A percentile compares a stretch with the other conserved stretches of the same genome.
Conservation (phyloP, 1,140 invertebrate species). For the Meteorus sp. region DNA sequence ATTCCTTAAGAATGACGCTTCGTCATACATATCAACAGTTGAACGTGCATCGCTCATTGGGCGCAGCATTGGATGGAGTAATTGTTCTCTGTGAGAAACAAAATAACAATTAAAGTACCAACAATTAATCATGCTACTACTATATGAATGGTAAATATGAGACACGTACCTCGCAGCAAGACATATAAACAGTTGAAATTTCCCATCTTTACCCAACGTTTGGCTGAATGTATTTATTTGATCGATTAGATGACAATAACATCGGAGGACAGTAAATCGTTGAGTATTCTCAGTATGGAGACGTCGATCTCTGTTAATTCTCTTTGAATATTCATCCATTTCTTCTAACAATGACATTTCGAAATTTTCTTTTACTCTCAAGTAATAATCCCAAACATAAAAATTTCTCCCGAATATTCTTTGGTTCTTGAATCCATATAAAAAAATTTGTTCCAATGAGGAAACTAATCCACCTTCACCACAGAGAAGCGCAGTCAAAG, state of each 20-base stretch:
- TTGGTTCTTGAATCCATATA: constrained; percentile 89
- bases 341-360: constrained; percentile 71
- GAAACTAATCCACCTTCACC: constrained; percentile 92
- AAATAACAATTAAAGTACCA: constrained; percentile 24
- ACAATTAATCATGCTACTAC: constrained; percentile 11
- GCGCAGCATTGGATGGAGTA: constrained; percentile 85
- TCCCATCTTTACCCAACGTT: constrained; percentile 94
- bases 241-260: constrained; percentile 78
- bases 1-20: constrained; percentile 90
- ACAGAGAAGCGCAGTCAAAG: constrained; percentile 90
- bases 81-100: constrained; percentile 78
- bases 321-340: constrained; percentile 55
- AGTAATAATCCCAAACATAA: constrained; percentile 95
- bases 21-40: constrained; percentile 93
- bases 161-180: constrained; percentile 60
- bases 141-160: not conserved
- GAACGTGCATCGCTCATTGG: constrained; percentile 84
- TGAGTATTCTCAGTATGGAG: constrained; percentile 54
- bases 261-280: constrained; percentile 70
- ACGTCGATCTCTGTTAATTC: constrained; percentile 48
- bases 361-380: constrained; percentile 83
- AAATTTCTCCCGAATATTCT: constrained; percentile 92
- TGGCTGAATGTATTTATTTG: constrained; percentile 84
- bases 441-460: constrained; percentile 91
- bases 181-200: constrained; percentile 96